Base-by-base conservation (phyloP, 2,888 invertebrate genomes). In the Himalopsyche anomala region DNA sequence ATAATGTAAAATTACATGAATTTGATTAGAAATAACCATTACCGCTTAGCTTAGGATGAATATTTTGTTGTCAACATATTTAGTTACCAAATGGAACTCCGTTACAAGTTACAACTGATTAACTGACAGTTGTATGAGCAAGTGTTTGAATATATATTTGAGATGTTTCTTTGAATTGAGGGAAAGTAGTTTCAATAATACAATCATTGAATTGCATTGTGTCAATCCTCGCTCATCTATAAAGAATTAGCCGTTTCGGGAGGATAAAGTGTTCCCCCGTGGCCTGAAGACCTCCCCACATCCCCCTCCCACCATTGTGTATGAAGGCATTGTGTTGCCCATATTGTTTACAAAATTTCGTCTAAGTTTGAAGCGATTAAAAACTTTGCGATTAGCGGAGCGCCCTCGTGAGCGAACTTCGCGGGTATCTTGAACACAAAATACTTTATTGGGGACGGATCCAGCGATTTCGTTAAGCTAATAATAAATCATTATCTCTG, bases 311-410 rank as follows among this genome's bases (percentile, higher is more conserved):
- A n/a, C 84, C 84, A 79, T 84, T n/a, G 85, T 82, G 81, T 85
- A 86, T 36, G 84, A 85, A 83, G 83, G 82, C 86, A 87, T 88
- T 87, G 87, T 84, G 87, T 87, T 87, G 88, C 83, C 87, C 87
- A 88, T 88, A 88, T 87, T 88, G 88, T 88, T 88, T 88, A 88
- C 88, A 86, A 84, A 88, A 88, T 88, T 88, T 87, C 84, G 86
- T 81, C 87, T 87, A 87, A 87, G 87, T 88, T 87, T 88, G 88
- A 88, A 87, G 86, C 88, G 88, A 88, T 88, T 88, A 88, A 88
- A 88, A 88, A 88, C 88, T 88, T 88, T 88, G 87, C 87, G 88
- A 88, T 88, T 88, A 88, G 88, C 88, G 88, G 74, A 86, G 87
- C 87, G 87, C 88, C 87, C 88, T 86, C 87, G 86, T 83, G 87